Conservation (phyloP, 2,888 invertebrate genomes). For the Cryptocheilus praepositus region DNA sequence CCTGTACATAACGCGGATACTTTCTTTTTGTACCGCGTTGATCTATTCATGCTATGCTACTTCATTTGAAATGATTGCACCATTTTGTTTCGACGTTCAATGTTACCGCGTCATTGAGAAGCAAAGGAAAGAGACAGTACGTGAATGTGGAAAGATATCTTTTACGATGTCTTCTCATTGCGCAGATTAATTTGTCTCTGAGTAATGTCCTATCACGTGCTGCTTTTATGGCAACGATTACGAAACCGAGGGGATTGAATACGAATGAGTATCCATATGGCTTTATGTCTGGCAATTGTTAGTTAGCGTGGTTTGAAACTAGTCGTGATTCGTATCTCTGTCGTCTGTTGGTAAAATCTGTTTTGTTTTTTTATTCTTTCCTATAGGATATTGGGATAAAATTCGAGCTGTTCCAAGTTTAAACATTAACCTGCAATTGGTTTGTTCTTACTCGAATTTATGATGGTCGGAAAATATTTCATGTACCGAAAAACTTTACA, state of each 20-base stretch:
- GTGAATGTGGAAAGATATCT: neutral
- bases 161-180: constrained; percentile 9
- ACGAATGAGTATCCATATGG: constrained; percentile 7
- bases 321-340: neutral
- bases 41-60: too few species aligned
- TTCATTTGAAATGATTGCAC: neutral
- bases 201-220: constrained; percentile 30
- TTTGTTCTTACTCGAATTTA: too few species aligned
- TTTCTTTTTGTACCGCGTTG: too few species aligned
- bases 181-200: constrained; percentile 25
- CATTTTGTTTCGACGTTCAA: neutral
- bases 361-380: too few species aligned
- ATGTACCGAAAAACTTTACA: too few species aligned
- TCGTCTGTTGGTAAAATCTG: neutral
- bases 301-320: too few species aligned
- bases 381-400: too few species aligned
- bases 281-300: neutral
- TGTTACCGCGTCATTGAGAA: neutral
- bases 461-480: too few species aligned
- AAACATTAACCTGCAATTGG: too few species aligned
- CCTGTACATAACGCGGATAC: too few species aligned
- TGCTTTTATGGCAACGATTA: too few species aligned
- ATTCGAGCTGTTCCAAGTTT: too few species aligned
- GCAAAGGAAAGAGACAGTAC: neutral
- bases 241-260: constrained; percentile 21